These are phyloP conservation scores for Pollachius pollachius DNA, from an alignment of 2,113 vertebrate genomes.

Conservation along the genomic window DNA sequence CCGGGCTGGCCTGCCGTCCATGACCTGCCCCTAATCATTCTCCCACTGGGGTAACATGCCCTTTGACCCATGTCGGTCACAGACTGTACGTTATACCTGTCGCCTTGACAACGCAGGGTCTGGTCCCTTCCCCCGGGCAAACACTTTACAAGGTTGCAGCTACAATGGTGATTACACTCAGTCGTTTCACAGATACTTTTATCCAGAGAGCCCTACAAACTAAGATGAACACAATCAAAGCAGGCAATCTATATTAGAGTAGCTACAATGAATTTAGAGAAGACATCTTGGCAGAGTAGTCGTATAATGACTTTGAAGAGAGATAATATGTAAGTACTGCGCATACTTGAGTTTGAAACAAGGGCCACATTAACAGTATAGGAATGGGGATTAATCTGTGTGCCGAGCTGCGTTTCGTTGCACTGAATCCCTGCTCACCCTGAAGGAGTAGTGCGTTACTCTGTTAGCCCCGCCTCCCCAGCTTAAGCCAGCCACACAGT, in stretches of 20 bases:
- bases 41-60: constrained; percentile 37
- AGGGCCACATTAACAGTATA: neutral
- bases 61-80: constrained; percentile 36
- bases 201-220: too few species aligned
- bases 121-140: constrained; percentile 18
- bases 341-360: neutral
- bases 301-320: too few species aligned
- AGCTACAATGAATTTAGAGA: too few species aligned
- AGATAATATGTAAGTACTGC: too few species aligned
- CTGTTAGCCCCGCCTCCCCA: constrained; percentile 33
- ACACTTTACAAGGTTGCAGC: constrained; percentile 17
- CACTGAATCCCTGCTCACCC: constrained; percentile 20
- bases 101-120: constrained; percentile 16
- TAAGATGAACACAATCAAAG: too few species aligned
- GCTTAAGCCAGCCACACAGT: neutral
- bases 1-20: constrained; percentile 28
- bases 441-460: constrained; percentile 38
- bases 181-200: too few species aligned
- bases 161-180: neutral
- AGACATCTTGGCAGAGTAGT: too few species aligned
- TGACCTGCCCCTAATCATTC: constrained; percentile 41
- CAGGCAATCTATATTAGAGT: too few species aligned
- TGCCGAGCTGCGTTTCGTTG: constrained; percentile 10
- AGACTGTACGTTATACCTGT: constrained; percentile 21
- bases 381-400: neutral